Evolutionary conservation across 2,888 invertebrate species (phyloP).

Genomic region (Machimus rusticus): DNA sequence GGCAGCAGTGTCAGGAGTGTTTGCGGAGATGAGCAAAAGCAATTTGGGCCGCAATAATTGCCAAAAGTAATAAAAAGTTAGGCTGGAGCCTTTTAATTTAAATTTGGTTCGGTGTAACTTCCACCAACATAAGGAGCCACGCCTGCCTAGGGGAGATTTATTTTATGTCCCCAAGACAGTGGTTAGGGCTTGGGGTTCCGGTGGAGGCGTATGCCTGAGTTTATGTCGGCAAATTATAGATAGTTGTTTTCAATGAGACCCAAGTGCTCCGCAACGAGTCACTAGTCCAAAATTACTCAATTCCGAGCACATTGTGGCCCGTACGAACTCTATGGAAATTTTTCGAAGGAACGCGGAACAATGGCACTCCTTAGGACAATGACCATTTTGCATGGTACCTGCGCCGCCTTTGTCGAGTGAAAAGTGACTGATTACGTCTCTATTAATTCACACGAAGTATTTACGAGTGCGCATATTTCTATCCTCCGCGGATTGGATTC

Average conservation of each 20-base stretch:
- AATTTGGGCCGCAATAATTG: conserved; percentile 23
- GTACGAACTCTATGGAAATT: neutral
- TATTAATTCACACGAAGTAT: neutral
- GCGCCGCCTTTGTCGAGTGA: neutral
- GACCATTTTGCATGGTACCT: neutral
- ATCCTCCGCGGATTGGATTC: neutral
- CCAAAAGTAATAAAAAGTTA: neutral
- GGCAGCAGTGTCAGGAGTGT: neutral
- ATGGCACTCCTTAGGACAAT: neutral
- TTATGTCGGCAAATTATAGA: neutral
- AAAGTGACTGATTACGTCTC: neutral
- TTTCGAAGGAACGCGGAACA: neutral
- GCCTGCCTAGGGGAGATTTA: neutral
- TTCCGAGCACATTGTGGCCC: neutral
- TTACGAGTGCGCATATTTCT: neutral
- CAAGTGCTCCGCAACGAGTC: neutral
- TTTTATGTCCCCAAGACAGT: neutral
- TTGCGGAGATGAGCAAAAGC: conserved; percentile 6
- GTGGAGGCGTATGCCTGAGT: neutral
- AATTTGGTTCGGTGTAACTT: neutral
- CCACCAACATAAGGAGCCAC: neutral
- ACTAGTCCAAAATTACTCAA: neutral
- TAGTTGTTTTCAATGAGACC: neutral
- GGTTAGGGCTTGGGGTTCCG: neutral
- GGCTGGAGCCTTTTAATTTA: neutral